Evolutionary conservation across 2,888 invertebrate species (phyloP), one percentile per base, ranked within the genome.

Genomic region (Phragmatobia fuliginosa): DNA sequence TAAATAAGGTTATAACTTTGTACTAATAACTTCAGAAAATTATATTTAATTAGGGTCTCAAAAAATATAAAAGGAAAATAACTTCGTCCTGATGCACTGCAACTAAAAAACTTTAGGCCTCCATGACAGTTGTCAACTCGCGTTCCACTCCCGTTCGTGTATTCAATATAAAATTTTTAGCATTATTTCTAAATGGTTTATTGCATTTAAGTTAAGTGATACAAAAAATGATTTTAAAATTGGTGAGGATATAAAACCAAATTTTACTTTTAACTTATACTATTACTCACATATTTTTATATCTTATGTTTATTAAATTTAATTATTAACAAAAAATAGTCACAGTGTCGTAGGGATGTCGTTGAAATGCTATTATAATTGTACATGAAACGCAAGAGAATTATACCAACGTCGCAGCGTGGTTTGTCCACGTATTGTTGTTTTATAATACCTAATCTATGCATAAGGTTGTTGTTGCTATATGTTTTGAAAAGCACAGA

Each of bases 101-200:
- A 66, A 65, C 28, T 28, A 59, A 68, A 68, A 70, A 73, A 67
- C 41, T 67, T 49, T 4, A 61, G 41, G 64, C 77, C 68, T 72
- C 75, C 77, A 74, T 78, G 75, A 64, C 67, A 71, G 52, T 72
- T 81, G 77, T 80, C 81, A 78, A 64, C 36, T 11, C 16, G 62
- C 62, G 65, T 58, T 66, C 49, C 66, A 45, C 16, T 62, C n/a
- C 38, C 38, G 11, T 28, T 18, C 16, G 28, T 21, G 21, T 38
- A 16, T 28, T 32, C 14, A 49, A 14, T 7, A 33, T 14, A 16
- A 63, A 32, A 14, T 14, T 45, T 33, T 49, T 8, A 63, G 63
- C 63, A 63, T 63, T 6, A 8, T 2, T 38, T 28, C 10, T 25
- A 2, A 62, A 28, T 10, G 7, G 28, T 14, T n/a, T 28, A 8